phyloP scores from a whole-genome alignment of 2,113 vertebrate species.

The Azemiops feae region DNA sequence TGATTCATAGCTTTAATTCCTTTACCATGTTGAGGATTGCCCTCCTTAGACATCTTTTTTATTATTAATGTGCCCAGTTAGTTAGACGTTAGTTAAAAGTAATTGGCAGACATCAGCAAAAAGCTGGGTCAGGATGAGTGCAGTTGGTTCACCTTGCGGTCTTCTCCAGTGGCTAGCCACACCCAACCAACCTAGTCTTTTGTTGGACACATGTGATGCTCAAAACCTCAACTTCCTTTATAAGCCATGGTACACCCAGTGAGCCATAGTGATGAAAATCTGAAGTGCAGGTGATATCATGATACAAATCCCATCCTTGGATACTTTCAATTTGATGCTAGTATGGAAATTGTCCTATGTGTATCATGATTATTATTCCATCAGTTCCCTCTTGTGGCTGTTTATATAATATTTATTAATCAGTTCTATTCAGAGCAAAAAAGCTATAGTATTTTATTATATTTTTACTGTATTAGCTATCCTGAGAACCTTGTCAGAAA shows the following conservation, averaged over 20 bases:
- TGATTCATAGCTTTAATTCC: neutral
- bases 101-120: neutral
- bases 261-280: neutral
- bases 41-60: neutral
- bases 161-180: neutral
- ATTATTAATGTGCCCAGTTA: neutral
- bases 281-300: neutral
- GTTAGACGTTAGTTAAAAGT: neutral
- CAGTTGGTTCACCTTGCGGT: neutral
- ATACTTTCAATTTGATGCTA: neutral
- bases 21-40: neutral
- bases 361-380: neutral
- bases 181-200: neutral
- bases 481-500: neutral
- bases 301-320: neutral
- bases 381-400: neutral
- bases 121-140: neutral
- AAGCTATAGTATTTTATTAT: neutral
- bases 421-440: neutral
- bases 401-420: neutral
- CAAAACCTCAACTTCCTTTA: conserved; percentile 15
- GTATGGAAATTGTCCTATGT: neutral
- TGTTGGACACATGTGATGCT: neutral
- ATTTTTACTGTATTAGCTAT: neutral
- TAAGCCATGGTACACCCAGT: neutral